phyloP scores from a whole-genome alignment of 2,797 vertebrate genomes.

The Sphenopsis melanotis region DNA sequence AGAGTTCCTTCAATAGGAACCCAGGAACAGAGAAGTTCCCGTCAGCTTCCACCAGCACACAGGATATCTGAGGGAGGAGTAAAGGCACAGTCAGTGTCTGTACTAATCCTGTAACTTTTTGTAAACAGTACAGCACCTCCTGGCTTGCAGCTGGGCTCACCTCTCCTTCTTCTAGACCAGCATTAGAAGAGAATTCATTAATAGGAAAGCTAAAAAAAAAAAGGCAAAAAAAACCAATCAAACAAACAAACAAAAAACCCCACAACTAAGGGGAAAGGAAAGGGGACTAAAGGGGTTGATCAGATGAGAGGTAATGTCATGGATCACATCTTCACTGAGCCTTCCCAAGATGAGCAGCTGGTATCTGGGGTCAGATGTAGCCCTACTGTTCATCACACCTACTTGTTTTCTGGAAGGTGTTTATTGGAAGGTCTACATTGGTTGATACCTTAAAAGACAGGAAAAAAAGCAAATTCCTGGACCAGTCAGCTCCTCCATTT shows the following conservation, averaged over 20 bases:
- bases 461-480: neutral
- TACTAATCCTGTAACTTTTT: neutral
- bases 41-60: neutral
- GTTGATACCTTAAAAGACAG: neutral
- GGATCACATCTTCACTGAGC: neutral
- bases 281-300: neutral
- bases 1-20: neutral
- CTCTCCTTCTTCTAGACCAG: neutral
- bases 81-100: neutral
- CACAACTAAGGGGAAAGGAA: neutral
- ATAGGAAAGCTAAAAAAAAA: neutral
- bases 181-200: neutral
- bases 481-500: neutral
- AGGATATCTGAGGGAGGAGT: neutral
- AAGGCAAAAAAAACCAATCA: no score
- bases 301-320: neutral
- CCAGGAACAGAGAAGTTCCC: neutral
- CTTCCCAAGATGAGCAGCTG: neutral
- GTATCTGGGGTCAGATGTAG: neutral
- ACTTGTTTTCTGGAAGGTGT: neutral
- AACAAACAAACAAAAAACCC: fast-evolving
- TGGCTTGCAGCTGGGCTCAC: neutral
- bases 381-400: neutral
- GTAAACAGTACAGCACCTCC: neutral
- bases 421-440: neutral